Evolutionary conservation across 2,113 vertebrate genomes (phyloP).

Genomic region (Psammodynastes pulverulentus): DNA sequence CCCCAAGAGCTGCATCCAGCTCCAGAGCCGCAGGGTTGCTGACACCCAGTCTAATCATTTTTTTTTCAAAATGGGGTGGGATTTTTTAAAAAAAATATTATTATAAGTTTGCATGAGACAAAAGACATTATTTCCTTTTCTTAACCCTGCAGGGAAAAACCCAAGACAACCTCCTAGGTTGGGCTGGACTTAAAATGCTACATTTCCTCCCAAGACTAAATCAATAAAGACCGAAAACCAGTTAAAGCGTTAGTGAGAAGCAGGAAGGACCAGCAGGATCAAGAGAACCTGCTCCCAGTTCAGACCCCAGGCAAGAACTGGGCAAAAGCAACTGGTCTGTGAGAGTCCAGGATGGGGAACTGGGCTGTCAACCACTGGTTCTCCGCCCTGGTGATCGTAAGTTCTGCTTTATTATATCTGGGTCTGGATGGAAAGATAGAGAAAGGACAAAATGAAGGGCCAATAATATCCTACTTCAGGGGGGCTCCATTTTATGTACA

Average conservation of each 20-base stretch:
- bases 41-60: no score
- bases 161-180: background rate
- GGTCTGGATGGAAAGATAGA: background rate
- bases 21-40: no score
- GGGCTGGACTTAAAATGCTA: background rate
- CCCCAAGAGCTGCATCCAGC: no score
- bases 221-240: background rate
- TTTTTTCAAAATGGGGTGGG: background rate
- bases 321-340: background rate
- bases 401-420: slow-evolving; percentile 39
- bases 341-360: slow-evolving; percentile 72
- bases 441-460: background rate
- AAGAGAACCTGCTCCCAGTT: background rate
- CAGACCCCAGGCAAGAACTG: background rate
- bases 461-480: background rate
- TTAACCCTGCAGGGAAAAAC: slow-evolving; percentile 57
- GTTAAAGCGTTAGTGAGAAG: background rate
- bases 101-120: background rate
- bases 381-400: slow-evolving; percentile 78
- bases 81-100: background rate
- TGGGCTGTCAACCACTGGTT: slow-evolving; percentile 84
- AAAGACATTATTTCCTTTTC: slow-evolving; percentile 49
- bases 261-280: background rate
- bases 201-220: slow-evolving; percentile 42
- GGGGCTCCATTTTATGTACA: background rate